A percentile compares a stretch with the other conserved stretches of the same genome.
Evolutionary conservation across 1,140 invertebrate genomes (phyloP).

Genomic region (Nylanderia fulva): DNA sequence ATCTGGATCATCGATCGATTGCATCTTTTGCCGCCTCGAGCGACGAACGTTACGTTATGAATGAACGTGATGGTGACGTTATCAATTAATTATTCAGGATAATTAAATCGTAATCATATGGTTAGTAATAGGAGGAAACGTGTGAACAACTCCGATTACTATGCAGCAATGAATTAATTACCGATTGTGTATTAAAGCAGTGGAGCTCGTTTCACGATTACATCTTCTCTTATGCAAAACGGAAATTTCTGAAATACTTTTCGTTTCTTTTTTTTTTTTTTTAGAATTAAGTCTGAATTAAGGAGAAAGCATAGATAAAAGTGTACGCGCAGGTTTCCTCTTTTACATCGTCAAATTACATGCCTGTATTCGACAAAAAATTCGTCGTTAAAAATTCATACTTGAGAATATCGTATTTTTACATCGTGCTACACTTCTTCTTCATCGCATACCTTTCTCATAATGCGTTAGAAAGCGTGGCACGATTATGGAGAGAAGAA

Average conservation of each 20-base stretch:
- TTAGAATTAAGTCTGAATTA: background rate
- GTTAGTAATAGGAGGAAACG: slow-evolving; percentile 21
- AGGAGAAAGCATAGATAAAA: background rate
- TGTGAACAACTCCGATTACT: slow-evolving; percentile 16
- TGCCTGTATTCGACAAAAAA: background rate
- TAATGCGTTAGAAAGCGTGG: background rate
- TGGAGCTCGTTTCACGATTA: background rate
- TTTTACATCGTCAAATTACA: slow-evolving; percentile 1
- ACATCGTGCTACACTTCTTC: background rate
- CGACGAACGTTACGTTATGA: background rate
- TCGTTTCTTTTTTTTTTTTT: background rate
- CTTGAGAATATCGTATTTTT: background rate
- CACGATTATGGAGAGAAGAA: background rate
- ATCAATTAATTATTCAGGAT: slow-evolving; percentile 22
- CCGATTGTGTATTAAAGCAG: background rate
- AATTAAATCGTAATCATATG: slow-evolving; percentile 27
- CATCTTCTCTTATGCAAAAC: background rate
- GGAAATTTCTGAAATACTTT: background rate
- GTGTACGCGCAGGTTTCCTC: background rate
- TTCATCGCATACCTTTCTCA: background rate
- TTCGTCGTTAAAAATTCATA: background rate
- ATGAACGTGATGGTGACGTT: background rate
- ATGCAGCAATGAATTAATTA: background rate
- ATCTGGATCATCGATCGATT: background rate
- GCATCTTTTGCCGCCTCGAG: background rate